Percentiles rank a stretch among this genome's conserved stretches.
phyloP scores from a whole-genome alignment of 2,888 invertebrate genomes.

The Orthonychiurus folsomi region DNA sequence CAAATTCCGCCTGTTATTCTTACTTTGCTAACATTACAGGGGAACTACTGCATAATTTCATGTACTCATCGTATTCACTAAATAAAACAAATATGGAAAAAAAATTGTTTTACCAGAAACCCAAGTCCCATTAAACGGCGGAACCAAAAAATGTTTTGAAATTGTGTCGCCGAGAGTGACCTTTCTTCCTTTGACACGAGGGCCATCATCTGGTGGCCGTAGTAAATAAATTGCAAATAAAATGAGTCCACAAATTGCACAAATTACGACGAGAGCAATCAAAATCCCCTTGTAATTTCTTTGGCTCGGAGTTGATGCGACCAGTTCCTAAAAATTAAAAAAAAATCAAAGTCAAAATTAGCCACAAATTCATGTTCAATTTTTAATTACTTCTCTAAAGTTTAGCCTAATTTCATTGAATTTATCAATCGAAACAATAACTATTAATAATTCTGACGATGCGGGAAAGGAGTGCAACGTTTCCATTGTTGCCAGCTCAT shows the following conservation, averaged over 20 bases:
- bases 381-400: too few species aligned
- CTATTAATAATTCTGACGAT: too few species aligned
- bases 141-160: slow-evolving; percentile 43
- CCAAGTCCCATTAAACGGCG: slow-evolving; percentile 69
- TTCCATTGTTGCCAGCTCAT: too few species aligned
- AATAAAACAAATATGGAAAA: slow-evolving; percentile 22
- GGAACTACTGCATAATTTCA: slow-evolving; percentile 3
- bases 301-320: slow-evolving; percentile 73
- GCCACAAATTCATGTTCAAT: too few species aligned
- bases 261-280: slow-evolving; percentile 82
- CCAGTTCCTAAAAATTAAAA: slow-evolving; percentile 91
- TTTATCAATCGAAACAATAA: too few species aligned
- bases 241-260: slow-evolving; percentile 77
- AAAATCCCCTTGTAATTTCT: slow-evolving; percentile 91
- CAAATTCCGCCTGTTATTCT: too few species aligned
- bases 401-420: too few species aligned
- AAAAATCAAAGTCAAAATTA: too few species aligned
- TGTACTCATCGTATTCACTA: background rate
- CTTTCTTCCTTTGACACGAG: slow-evolving; percentile 58
- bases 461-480: too few species aligned
- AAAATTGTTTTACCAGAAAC: slow-evolving; percentile 57
- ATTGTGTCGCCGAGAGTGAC: slow-evolving; percentile 59
- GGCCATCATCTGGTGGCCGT: slow-evolving; percentile 66
- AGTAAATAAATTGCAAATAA: slow-evolving; percentile 84
- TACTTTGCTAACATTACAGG: too few species aligned